Evolutionary conservation across 2,888 invertebrate genomes (phyloP).

Genomic region (Harpalus rubripes): DNA sequence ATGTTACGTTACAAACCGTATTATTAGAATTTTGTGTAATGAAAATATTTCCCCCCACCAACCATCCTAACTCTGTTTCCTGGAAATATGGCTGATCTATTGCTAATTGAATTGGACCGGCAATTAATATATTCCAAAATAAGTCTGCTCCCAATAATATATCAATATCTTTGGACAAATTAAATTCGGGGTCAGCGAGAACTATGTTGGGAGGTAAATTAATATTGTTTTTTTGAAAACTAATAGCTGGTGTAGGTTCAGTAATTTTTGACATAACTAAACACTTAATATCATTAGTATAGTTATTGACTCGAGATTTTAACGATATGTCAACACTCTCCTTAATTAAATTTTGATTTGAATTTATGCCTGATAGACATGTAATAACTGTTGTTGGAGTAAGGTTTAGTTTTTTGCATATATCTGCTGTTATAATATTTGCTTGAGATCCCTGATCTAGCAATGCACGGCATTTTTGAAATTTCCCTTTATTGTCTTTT

Average conservation of each 20-base stretch:
- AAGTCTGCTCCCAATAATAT: background rate
- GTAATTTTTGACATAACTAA: background rate
- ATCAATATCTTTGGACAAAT: background rate
- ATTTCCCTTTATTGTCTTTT: background rate
- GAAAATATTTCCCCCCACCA: too few relatives aligned
- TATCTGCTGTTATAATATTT: background rate
- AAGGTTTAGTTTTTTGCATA: background rate
- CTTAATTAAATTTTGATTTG: too few relatives aligned
- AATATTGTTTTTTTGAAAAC: background rate
- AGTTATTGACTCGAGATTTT: too few relatives aligned
- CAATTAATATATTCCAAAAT: constrained; percentile 16
- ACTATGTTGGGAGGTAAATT: constrained; percentile 15
- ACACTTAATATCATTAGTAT: too few relatives aligned
- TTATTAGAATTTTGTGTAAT: background rate
- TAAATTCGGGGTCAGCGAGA: constrained; percentile 13
- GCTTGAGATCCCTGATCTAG: background rate
- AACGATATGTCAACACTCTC: too few relatives aligned
- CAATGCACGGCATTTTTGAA: background rate
- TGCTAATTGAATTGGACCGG: too few relatives aligned
- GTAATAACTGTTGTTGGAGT: too few relatives aligned
- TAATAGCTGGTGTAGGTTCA: constrained; percentile 6
- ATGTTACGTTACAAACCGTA: background rate
- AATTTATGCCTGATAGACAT: too few relatives aligned
- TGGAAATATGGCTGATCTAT: too few relatives aligned
- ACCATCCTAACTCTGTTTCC: too few relatives aligned